Percentiles rank a stretch among this genome's conserved stretches.
These are phyloP conservation scores for Daubentonia madagascariensis DNA, from an alignment of 2,113 vertebrate genomes.

Conservation along the genomic window DNA sequence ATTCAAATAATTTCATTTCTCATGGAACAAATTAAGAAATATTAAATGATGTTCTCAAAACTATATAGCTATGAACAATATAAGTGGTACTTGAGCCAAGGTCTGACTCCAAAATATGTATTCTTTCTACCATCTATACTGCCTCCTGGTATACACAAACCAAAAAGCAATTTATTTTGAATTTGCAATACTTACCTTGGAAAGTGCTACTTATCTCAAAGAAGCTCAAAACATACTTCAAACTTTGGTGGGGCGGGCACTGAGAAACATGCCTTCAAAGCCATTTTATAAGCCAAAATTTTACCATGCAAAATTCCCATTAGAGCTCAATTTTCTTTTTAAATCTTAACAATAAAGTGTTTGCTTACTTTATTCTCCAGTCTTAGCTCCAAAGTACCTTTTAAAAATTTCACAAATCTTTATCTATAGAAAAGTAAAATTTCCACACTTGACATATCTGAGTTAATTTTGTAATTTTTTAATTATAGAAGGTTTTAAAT, in stretches of 20 bases:
- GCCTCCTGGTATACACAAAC: background rate
- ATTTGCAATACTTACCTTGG: background rate
- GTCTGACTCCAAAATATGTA: background rate
- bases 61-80: background rate
- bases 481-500: background rate
- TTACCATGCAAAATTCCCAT: background rate
- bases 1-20: background rate
- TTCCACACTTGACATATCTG: background rate
- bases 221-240: background rate
- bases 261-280: background rate
- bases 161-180: background rate
- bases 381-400: background rate
- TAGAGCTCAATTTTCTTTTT: background rate
- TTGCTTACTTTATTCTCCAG: background rate
- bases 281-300: background rate
- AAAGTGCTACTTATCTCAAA: background rate
- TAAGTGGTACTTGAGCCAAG: background rate
- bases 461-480: background rate
- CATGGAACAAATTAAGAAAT: background rate
- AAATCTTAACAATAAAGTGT: background rate
- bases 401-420: background rate
- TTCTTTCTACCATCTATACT: background rate
- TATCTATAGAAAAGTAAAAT: background rate
- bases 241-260: background rate
- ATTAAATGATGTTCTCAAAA: background rate